Base-by-base conservation (phyloP, 2,888 invertebrate genomes). In the Hyppa rectilinea region DNA sequence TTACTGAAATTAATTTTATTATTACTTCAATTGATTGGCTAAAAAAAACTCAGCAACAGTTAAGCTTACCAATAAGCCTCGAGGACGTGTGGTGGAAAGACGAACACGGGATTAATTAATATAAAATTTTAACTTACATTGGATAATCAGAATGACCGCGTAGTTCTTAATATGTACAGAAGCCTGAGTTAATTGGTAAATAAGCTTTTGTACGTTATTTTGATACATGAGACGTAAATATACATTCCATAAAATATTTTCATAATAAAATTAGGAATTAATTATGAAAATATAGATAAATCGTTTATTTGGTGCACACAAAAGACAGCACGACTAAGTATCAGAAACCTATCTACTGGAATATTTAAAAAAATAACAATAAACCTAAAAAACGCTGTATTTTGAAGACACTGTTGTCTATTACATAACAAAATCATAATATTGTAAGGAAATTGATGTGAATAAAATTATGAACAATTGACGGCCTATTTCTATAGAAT, bases 1-100 rank as follows among this genome's bases (percentile, higher is more conserved):
- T 71, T 64, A 60, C 50, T 68, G 40, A 43, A 43, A 66, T 76
- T 68, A 69, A 83, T n/a, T n/a, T n/a, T n/a, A n/a, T n/a, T n/a
- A n/a, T 74, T 65, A 69, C 38, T 64, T 62, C 58, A 60, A 83
- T 74, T 72, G 38, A 45, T 59, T 59, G 47, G 49, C 75, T 60
- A 38, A 60, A 71, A 59, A n/a, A 67, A 65, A 62, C 63, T 70
- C 61, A 56, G 45, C 31, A 67, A 53, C 76, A n/a, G 43, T 66
- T 36, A 66, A 34, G 34, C n/a, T n/a, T 17, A 4, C 29, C 20
- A 47, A 75, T 71, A 75, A 66, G 40, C 71, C 3, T 20, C 47
- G 66, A 65, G 53, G 26, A 55, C 47, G 34, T 38, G 23, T 29
- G 63, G 43, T 38, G 2, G 29, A 73, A 36, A 63, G 20, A 38